These are phyloP conservation scores for Mormyrus iriodes DNA, from an alignment of 2,113 vertebrate species.

Conservation along the genomic window DNA sequence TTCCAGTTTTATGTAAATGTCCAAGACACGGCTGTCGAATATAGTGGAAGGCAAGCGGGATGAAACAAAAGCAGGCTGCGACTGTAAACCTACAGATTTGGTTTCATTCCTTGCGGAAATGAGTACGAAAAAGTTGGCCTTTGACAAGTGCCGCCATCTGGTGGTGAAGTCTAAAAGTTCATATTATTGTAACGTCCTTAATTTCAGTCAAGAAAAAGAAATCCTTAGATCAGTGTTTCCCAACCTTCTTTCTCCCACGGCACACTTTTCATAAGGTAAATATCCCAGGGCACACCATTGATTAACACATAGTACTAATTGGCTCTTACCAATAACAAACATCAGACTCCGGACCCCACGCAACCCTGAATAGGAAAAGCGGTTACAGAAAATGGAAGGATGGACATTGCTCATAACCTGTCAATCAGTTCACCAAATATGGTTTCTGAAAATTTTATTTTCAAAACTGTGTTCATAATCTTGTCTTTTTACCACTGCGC, in stretches of 20 bases:
- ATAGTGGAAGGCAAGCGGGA: background rate
- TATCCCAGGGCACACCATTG: background rate
- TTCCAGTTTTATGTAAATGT: background rate
- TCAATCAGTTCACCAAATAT: background rate
- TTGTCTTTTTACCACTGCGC: background rate
- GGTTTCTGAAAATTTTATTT: background rate
- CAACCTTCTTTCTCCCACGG: background rate
- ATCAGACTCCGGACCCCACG: background rate
- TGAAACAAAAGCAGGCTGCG: background rate
- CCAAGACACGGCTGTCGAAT: background rate
- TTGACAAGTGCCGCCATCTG: background rate
- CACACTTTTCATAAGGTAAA: background rate
- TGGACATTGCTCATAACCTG: background rate
- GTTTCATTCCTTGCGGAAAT: background rate
- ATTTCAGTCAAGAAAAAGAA: background rate
- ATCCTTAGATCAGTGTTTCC: background rate
- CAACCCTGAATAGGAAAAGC: background rate
- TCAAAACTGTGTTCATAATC: background rate
- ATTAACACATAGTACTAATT: background rate
- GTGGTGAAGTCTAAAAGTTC: background rate
- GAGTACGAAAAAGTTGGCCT: background rate
- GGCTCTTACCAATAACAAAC: background rate
- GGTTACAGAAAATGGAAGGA: too few species aligned
- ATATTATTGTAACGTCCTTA: background rate
- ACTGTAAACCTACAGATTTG: background rate